Conservation (phyloP, 2,113 vertebrate species). For the Alethe diademata region DNA sequence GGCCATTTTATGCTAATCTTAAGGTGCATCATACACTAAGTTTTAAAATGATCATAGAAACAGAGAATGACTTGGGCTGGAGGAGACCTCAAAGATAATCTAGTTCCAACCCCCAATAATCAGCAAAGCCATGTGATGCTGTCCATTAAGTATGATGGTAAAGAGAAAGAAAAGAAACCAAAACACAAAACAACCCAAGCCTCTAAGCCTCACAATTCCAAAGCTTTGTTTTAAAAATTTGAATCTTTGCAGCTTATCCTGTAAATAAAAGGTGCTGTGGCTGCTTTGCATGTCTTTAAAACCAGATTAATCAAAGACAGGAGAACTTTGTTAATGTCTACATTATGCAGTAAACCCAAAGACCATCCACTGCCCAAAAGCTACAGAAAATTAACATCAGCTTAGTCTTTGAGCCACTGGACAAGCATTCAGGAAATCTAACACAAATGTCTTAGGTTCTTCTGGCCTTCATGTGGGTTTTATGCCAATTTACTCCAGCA, state of each 20-base stretch:
- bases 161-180: not conserved
- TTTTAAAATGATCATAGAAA: not conserved
- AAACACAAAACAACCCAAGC: not conserved
- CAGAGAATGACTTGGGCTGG: not conserved
- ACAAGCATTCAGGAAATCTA: not conserved
- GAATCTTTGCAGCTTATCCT: not conserved
- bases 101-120: not conserved
- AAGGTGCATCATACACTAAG: not conserved
- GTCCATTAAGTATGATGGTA: not conserved
- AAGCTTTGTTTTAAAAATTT: not conserved
- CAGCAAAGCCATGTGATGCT: not conserved
- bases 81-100: not conserved
- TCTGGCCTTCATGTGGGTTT: not conserved
- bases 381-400: not conserved
- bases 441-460: not conserved
- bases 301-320: not conserved
- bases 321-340: not conserved
- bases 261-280: not conserved
- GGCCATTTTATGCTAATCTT: not conserved
- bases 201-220: not conserved
- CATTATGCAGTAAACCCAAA: not conserved
- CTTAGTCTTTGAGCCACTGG: not conserved
- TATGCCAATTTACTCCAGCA: not conserved
- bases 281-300: not conserved
- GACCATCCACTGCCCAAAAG: not conserved